These are phyloP conservation scores for Neogale vison DNA, from an alignment of 2,113 vertebrate genomes.

Conservation along the genomic window DNA sequence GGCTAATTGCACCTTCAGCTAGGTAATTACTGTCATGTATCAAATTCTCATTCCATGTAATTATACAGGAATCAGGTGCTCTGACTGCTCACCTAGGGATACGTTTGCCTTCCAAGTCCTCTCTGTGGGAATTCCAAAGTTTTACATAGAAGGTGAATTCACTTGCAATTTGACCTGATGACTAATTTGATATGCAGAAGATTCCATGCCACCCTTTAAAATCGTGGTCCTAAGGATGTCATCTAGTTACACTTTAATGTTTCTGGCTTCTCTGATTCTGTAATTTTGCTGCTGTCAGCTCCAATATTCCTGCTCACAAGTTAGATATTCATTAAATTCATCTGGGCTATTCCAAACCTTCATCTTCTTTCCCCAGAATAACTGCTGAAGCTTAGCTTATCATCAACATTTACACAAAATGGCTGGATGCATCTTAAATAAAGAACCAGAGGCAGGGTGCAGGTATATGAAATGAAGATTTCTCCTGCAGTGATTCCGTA, in stretches of 20 bases:
- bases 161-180: conserved; percentile 70
- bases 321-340: conserved; percentile 76
- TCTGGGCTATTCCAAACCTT: conserved; percentile 55
- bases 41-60: conserved; percentile 81
- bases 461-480: conserved; percentile 65
- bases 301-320: conserved; percentile 46
- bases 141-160: conserved; percentile 70
- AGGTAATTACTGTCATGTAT: conserved; percentile 82
- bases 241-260: conserved; percentile 57
- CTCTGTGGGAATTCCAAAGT: conserved; percentile 76
- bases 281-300: conserved; percentile 62
- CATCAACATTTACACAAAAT: conserved; percentile 73
- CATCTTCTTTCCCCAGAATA: conserved; percentile 56
- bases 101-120: conserved; percentile 69
- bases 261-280: conserved; percentile 63
- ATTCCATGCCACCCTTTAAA: conserved; percentile 50
- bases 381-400: conserved; percentile 53
- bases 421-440: conserved; percentile 60
- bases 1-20: conserved; percentile 82
- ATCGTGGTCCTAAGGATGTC: conserved; percentile 50
- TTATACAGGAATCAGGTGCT: conserved; percentile 80
- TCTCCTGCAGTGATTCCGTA: conserved; percentile 55
- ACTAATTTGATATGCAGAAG: conserved; percentile 62
- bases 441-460: background rate
- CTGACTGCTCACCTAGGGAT: conserved; percentile 75